Evolutionary conservation across 2,797 vertebrate species (phyloP), one percentile per base, ranked within the genome.

Genomic region (Apogon hyalosoma): DNA sequence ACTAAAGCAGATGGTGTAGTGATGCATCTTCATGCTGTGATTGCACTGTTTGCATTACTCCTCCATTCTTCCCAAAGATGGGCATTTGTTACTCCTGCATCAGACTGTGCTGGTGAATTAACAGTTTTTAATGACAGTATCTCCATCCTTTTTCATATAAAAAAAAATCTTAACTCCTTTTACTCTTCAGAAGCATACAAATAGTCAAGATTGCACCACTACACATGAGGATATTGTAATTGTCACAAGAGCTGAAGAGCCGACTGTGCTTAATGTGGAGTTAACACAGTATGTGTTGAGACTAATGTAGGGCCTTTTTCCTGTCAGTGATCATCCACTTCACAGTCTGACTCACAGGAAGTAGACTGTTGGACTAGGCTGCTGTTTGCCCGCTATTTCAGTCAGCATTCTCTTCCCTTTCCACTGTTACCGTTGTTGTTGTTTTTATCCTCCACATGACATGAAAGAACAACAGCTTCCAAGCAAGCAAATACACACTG

Each of bases 1-100:
- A 11, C 69, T 45, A 0, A 42, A 69, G 82, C 85, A 87, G 78
- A 86, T 80, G 81, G 80, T 24, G 63, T 68, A 43, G 48, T 28
- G 70, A 70, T 71, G 75, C 63, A 52, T 72, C 65, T 33, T 41
- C 41, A 2, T 31, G 21, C 55, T 55, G 72, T 2, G 36, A 73
- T 80, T 58, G n/a, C 74, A 10, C 70, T 21, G 48, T 31, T 12
- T 63, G 40, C 7, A 18, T 48, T 46, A 55, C 3, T 1, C 31
- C 46, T 50, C 59, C 12, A 38, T 48, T 56, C 33, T 58, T 61
- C 40, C 70, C 39, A 15, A 3, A 52, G 12, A 11, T 38, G 7
- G 43, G 9, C 39, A n/a, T 54, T 72, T 70, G 61, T 52, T 60
- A 12, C 28, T 45, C 46, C 54, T 36, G 64, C 49, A 7, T 42